phyloP scores from a whole-genome alignment of 2,113 vertebrate species.

The Damaliscus lunatus region DNA sequence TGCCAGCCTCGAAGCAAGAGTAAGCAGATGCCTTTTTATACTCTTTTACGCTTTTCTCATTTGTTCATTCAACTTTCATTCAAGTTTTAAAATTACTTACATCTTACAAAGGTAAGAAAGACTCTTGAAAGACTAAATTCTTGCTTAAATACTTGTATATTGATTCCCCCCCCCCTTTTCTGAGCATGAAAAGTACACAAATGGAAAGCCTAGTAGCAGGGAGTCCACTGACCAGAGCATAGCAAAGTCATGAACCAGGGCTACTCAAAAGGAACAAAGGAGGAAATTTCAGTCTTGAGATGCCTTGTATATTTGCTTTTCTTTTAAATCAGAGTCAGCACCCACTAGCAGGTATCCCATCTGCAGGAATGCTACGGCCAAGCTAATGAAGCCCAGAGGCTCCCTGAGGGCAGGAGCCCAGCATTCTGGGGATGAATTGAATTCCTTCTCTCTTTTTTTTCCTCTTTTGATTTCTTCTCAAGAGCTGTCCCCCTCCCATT shows the following conservation, averaged over 20 bases:
- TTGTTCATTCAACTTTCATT: not conserved
- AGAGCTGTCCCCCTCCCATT: not conserved
- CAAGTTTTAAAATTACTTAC: not conserved
- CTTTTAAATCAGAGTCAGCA: not conserved
- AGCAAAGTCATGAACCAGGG: not conserved
- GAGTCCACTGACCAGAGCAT: not conserved
- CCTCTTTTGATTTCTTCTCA: not conserved
- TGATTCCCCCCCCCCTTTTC: not conserved
- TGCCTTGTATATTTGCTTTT: not conserved
- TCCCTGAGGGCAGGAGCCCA: not conserved
- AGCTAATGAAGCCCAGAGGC: not conserved
- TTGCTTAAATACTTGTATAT: not conserved
- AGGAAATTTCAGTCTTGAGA: not conserved
- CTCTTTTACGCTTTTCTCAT: not conserved
- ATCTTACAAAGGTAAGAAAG: not conserved
- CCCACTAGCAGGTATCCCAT: not conserved
- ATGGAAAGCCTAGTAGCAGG: not conserved
- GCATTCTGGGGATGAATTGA: not conserved
- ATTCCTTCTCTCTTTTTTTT: not conserved
- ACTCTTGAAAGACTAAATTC: not conserved
- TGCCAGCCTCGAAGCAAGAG: not conserved
- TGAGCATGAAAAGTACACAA: not conserved
- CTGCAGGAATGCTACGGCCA: accelerated
- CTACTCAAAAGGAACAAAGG: not conserved
- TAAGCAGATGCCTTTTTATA: not conserved